These are phyloP conservation scores for Lasioglossum pauxillum DNA, from an alignment of 2,888 invertebrate species.

Conservation along the genomic window DNA sequence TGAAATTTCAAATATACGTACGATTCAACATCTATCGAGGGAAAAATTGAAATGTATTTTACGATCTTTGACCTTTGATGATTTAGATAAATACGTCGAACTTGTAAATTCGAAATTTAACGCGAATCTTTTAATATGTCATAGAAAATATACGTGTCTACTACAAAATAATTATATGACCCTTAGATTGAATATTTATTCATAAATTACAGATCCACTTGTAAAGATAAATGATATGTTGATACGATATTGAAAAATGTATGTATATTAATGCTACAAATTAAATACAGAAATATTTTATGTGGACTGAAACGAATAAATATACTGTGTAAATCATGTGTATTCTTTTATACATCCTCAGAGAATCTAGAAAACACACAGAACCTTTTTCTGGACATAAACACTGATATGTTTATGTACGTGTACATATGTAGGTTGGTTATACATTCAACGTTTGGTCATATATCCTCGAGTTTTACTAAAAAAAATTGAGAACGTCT, in stretches of 20 bases:
- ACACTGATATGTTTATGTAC: background rate
- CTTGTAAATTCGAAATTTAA: background rate
- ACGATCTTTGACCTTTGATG: background rate
- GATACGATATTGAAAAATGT: background rate
- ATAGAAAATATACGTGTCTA: background rate
- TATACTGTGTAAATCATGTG: background rate
- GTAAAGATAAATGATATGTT: background rate
- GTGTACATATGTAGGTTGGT: background rate
- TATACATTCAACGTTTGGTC: background rate
- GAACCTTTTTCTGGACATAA: background rate
- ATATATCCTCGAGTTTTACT: background rate
- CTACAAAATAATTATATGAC: background rate
- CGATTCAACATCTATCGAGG: too few species aligned
- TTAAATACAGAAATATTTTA: background rate
- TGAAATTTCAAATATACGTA: background rate
- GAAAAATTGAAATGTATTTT: background rate
- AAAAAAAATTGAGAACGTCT: background rate
- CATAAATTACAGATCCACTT: background rate
- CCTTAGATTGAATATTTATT: background rate
- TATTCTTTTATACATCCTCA: background rate
- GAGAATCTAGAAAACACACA: background rate
- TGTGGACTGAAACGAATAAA: background rate
- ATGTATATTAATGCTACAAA: background rate
- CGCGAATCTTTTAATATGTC: background rate
- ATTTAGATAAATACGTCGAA: background rate